Base-by-base conservation (phyloP, 2,888 invertebrate genomes). In the Dryomyza anilis region DNA sequence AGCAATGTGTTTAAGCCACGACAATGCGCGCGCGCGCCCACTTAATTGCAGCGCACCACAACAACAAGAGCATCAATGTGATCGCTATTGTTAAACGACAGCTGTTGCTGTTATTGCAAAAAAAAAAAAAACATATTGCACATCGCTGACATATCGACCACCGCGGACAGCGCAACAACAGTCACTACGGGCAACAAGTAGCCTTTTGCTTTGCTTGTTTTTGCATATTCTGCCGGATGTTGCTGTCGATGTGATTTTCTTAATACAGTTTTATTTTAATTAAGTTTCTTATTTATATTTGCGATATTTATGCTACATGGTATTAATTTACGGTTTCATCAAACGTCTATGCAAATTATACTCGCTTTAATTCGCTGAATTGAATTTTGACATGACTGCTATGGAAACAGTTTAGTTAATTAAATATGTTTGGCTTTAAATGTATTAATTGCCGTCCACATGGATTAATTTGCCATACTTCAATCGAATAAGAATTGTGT, bases 21-120 rank as follows among this genome's bases (percentile, higher is more conserved):
- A 78, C 71, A 75, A 73, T 73, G 73, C 72, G 76, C 76, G 67
- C 70, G 73, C 72, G 76, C 76, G 67, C 70, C 70, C 70, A 70
- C 68, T 63, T 63, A 67, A 72, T 73, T 71, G 74, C 71, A 63
- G 55, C 58, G 53, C 59, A 43, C 29, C 21, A 29, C 39, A 23
- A 4, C 30, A 50, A 48, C 36, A 48, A 12, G 36, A 52, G 52
- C 60, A 43, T n/a, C 33, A 19, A 39, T 23, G 14, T 19, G 39
- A 56, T 14, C 23, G n/a, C 14, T 39, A 39, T 23, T 56, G 3
- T 56, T 56, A 12, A 55, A 58, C 43, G 29, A 12, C 27, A n/a
- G 27, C 33, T 36, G 21, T 36, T 21, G 25, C 58, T 27, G 43
- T 53, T 53, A 23, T 36, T 4, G 14, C 45, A 46, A 21, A 25